A percentile compares a stretch with the other conserved stretches of the same genome.
Evolutionary conservation across 2,113 vertebrate genomes (phyloP).

Genomic region (Cacatua alba): DNA sequence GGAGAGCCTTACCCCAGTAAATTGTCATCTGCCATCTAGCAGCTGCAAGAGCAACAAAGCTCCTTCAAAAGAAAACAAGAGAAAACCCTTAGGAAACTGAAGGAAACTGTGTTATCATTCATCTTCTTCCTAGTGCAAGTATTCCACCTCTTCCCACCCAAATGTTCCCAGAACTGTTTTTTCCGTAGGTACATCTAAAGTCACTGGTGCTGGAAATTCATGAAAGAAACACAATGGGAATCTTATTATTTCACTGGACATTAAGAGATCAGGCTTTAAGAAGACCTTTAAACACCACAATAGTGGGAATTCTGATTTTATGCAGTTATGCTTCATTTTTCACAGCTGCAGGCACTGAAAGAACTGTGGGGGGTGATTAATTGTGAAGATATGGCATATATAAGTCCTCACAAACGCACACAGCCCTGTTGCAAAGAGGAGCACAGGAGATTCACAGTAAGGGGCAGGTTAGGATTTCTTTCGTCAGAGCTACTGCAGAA

Average conservation of each 20-base stretch:
- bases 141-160: neutral
- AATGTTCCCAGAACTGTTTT: neutral
- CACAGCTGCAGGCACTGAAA: neutral
- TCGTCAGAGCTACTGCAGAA: neutral
- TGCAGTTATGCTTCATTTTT: neutral
- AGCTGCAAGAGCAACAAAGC: slow-evolving; percentile 57
- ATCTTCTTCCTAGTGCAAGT: neutral
- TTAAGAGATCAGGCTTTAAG: neutral
- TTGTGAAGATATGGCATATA: neutral
- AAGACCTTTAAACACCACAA: neutral
- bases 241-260: neutral
- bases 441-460: neutral
- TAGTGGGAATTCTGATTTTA: neutral
- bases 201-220: neutral
- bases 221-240: neutral
- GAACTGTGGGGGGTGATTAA: neutral
- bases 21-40: slow-evolving; percentile 31
- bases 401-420: neutral
- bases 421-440: neutral
- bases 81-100: neutral
- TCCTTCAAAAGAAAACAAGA: slow-evolving; percentile 19
- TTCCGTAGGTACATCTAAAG: neutral
- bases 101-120: neutral
- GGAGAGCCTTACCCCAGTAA: neutral
- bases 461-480: neutral